Conservation (phyloP, 2,888 invertebrate species). For the Epirrita christyi region DNA sequence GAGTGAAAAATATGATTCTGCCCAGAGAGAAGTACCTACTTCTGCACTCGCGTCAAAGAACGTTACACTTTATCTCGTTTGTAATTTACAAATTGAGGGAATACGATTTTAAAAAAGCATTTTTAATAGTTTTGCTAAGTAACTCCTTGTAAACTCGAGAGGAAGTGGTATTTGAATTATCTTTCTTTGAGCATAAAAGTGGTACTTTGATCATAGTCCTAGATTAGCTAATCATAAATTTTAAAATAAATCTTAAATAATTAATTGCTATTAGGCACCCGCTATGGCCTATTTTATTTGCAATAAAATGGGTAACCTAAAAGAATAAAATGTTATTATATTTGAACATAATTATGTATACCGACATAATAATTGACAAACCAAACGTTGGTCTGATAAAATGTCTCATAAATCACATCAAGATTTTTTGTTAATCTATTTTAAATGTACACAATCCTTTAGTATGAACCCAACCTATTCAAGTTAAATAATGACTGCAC, state of each 20-base stretch:
- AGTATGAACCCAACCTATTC: slow-evolving; percentile 12
- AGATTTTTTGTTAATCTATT: no score
- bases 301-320: background rate
- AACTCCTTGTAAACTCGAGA: slow-evolving; percentile 11
- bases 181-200: background rate
- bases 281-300: background rate
- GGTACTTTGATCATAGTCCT: slow-evolving; percentile 12
- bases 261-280: no score
- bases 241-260: no score
- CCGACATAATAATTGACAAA: no score
- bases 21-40: slow-evolving; percentile 23
- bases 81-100: slow-evolving; percentile 9
- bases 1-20: slow-evolving; percentile 54
- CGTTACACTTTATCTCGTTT: slow-evolving; percentile 29
- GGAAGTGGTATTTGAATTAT: slow-evolving; percentile 14
- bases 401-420: no score
- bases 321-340: background rate
- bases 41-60: slow-evolving; percentile 27
- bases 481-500: slow-evolving; percentile 16
- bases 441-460: no score
- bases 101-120: slow-evolving; percentile 12
- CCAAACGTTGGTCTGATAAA: no score
- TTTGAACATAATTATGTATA: no score
- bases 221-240: no score
- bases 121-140: slow-evolving; percentile 4